Evolutionary conservation across 1,140 invertebrate genomes (phyloP).

Genomic region (Drosophila arawakana): DNA sequence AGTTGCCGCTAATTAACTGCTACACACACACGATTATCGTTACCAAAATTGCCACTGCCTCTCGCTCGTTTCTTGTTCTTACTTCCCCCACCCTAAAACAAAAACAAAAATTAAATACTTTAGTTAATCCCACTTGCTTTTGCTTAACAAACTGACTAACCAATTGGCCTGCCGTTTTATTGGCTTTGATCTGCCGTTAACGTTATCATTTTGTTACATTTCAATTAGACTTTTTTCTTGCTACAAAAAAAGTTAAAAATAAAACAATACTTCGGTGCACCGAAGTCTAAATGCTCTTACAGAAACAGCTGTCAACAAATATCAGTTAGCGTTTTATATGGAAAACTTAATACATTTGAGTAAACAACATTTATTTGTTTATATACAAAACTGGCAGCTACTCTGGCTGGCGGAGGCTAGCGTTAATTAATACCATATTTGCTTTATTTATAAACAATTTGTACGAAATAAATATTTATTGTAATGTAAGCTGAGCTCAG

Average conservation of each 20-base stretch:
- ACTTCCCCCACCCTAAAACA: conserved; percentile 5
- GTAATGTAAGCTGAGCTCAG: too few species aligned
- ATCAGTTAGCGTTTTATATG: not conserved
- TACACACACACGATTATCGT: conserved; percentile 75
- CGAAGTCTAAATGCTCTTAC: conserved; percentile 30
- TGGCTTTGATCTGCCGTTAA: conserved; percentile 43
- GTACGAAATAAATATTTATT: too few species aligned
- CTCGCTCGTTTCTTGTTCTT: conserved; percentile 43
- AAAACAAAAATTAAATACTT: conserved; percentile 7
- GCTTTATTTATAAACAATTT: too few species aligned
- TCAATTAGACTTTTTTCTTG: conserved; percentile 31
- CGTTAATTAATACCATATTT: too few species aligned
- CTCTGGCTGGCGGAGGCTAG: too few species aligned
- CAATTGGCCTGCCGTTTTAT: conserved; percentile 49
- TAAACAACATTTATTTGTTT: conserved; percentile 1
- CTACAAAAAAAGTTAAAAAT: conserved; percentile 13
- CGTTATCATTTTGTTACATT: conserved; percentile 33
- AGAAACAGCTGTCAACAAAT: conserved; percentile 2
- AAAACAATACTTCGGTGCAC: conserved; percentile 14
- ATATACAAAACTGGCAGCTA: too few species aligned
- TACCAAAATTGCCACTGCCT: conserved; percentile 68
- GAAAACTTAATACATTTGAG: not conserved
- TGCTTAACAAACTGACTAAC: conserved; percentile 30
- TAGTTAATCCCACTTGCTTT: conserved; percentile 43
- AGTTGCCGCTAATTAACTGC: conserved; percentile 74